Evolutionary conservation across 23 tunicate species (phyloP).

Genomic region (Trididemnum nubilum): DNA sequence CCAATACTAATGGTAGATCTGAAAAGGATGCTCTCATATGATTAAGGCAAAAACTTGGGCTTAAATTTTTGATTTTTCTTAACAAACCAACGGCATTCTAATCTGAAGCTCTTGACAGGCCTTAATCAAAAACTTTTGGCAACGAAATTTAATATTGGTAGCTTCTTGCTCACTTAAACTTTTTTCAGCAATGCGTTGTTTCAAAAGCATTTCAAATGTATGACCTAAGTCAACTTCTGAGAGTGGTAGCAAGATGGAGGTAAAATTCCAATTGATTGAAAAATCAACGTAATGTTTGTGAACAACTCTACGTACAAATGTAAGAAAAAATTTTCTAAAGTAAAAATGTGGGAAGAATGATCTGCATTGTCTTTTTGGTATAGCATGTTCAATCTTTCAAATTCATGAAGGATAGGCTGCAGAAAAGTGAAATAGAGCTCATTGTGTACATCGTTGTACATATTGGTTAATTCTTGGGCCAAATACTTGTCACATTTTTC

Average conservation of each 20-base stretch:
- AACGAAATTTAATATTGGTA: neutral
- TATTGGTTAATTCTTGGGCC: neutral
- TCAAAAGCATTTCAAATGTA: neutral
- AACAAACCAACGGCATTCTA: neutral
- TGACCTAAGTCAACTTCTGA: neutral
- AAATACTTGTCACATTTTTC: conserved; percentile 2
- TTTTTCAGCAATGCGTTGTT: too few relatives aligned
- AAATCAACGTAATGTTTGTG: neutral
- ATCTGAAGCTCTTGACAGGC: neutral
- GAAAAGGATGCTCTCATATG: neutral
- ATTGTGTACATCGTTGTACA: neutral
- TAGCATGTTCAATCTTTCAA: neutral
- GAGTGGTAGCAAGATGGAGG: neutral
- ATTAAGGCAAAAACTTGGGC: neutral
- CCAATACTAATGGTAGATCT: neutral
- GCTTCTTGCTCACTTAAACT: neutral
- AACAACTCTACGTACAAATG: neutral
- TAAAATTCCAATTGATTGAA: neutral
- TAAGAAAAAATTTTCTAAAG: neutral
- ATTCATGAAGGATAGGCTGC: neutral
- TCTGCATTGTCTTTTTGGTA: conserved; percentile 10
- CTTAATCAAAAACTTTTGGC: neutral
- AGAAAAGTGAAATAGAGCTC: conserved; percentile 6
- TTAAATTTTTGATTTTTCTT: too few relatives aligned
- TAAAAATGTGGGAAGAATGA: neutral